Conservation (phyloP, 2,888 invertebrate species). For the Acleris emargana region DNA sequence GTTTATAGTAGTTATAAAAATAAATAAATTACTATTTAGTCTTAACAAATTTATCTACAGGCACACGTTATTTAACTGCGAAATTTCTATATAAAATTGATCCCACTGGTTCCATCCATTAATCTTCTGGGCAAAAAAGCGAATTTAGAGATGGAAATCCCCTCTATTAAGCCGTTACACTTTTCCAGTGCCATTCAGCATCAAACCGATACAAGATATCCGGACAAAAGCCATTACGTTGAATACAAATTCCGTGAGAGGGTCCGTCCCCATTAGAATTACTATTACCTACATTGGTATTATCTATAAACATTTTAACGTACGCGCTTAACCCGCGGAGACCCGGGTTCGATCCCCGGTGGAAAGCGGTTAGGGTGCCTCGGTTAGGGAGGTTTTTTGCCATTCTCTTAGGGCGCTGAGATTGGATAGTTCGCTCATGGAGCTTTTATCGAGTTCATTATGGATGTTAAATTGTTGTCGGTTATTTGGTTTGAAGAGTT, state of each 20-base stretch:
- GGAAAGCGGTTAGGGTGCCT: constrained; percentile 68
- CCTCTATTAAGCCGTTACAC: constrained; percentile 48
- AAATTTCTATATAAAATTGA: constrained; percentile 22
- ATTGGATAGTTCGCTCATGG: constrained; percentile 63
- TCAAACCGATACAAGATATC: constrained; percentile 60
- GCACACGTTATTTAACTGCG: neutral
- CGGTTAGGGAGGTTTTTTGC: constrained; percentile 65
- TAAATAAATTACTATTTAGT: neutral
- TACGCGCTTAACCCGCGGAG: constrained; percentile 80
- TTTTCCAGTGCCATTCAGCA: constrained; percentile 60
- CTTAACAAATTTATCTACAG: neutral
- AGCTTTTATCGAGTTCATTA: constrained; percentile 69
- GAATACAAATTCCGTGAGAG: constrained; percentile 73
- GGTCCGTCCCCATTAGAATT: constrained; percentile 71
- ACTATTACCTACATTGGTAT: constrained; percentile 76
- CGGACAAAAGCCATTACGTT: constrained; percentile 71
- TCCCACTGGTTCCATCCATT: constrained; percentile 33
- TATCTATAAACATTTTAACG: constrained; percentile 83
- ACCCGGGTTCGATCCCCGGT: constrained; percentile 71
- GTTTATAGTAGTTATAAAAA: neutral
- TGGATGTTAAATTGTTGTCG: constrained; percentile 67
- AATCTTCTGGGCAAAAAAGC: constrained; percentile 29
- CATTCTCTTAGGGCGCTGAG: constrained; percentile 67
- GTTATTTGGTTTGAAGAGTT: constrained; percentile 56
- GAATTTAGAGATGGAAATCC: constrained; percentile 40